phyloP scores from a whole-genome alignment of 2,797 vertebrate species.

The Oreonectes daqikongensis region DNA sequence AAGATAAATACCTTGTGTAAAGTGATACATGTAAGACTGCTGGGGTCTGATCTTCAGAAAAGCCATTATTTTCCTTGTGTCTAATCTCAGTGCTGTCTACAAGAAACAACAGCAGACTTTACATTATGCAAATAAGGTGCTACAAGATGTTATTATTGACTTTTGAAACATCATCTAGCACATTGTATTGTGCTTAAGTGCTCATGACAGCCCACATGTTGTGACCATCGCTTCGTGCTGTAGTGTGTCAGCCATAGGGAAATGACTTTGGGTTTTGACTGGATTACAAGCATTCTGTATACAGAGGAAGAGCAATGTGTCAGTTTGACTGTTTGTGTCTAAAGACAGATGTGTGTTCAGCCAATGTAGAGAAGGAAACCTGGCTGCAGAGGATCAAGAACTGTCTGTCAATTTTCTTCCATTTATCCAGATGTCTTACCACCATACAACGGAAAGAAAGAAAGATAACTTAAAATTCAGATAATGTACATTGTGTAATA shows the following conservation, averaged over 20 bases:
- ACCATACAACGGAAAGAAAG: background rate
- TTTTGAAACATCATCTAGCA: background rate
- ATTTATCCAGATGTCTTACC: constrained; percentile 1
- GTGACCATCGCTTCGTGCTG: constrained; percentile 22
- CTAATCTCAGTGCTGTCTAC: too few species aligned
- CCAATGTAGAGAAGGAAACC: background rate
- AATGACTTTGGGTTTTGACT: constrained; percentile 27
- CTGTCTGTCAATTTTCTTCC: background rate
- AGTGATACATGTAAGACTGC: too few species aligned
- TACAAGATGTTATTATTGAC: background rate
- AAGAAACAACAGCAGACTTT: too few species aligned
- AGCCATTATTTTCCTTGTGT: too few species aligned
- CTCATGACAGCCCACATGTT: constrained; percentile 29
- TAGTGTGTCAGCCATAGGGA: background rate
- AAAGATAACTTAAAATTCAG: background rate
- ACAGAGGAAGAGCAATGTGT: constrained; percentile 16
- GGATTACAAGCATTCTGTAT: constrained; percentile 33
- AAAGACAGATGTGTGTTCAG: constrained; percentile 31
- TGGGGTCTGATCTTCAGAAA: too few species aligned
- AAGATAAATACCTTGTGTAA: too few species aligned
- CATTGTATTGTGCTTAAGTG: constrained; percentile 16
- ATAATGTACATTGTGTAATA: background rate
- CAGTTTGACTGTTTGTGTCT: constrained; percentile 19
- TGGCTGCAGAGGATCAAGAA: constrained; percentile 26
- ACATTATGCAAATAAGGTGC: too few species aligned